Base-by-base conservation (phyloP, 1,140 invertebrate genomes). In the Zaprionus taronus region DNA sequence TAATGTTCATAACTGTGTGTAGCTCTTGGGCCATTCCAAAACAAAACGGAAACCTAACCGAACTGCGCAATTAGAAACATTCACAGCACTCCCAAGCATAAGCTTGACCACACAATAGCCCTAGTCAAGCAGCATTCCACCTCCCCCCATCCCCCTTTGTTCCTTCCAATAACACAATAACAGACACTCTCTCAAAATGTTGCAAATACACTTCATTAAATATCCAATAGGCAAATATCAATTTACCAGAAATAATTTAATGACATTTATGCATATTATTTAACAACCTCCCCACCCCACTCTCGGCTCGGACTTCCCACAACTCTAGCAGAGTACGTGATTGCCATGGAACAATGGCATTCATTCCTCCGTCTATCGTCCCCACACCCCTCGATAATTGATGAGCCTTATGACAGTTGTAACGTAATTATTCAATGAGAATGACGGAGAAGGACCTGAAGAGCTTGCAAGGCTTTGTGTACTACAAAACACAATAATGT, bases 221-320 rank as follows among this genome's bases (percentile, higher is more conserved):
- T 77, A 77, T 62, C 63, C 51, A 73, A 68, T 63, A 36, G 31
- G 41, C 70, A 68, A 62, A 77, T 66, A 66, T 62, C 70, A 62
- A 73, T 61, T 72, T 73, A 67, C 34, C 56, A 72, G 64, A 57
- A 66, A 73, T 77, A 68, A 77, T 77, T 73, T 51, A 68, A 77
- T 73, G 58, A 53, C 51, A 68, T 77, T 72, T 66, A 44, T 68
- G 64, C 64, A 63, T 73, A 73, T 62, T 72, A 67, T 67, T 34
- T n/a, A 44, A 17, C 38, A 5, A 5, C 4, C 31, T 5, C 26
- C 56, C 2, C 20, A 5, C n/a, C 26, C 28, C 28, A 9, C 7
- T 2, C 6, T 2, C 1, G 6, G 6, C 6, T 28, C 24, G 3
- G 44, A 4, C 5, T 28, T 14, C 15, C 31, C 14, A 5, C 20